Evolutionary conservation across 2,888 invertebrate genomes (phyloP).

Genomic region (Crossocerus cetratus): DNA sequence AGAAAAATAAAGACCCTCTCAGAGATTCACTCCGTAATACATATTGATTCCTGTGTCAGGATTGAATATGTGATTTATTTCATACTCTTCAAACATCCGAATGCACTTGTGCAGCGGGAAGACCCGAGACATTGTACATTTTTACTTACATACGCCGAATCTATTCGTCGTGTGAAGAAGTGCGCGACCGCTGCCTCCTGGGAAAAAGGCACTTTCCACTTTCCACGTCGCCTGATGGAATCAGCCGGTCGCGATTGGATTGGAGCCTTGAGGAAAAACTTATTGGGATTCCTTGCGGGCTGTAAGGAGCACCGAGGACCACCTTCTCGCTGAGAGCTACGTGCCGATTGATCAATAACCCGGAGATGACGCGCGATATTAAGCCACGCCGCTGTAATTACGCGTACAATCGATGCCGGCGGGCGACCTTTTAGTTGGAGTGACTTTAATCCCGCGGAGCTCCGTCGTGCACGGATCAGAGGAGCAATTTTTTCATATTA

Average conservation of each 20-base stretch:
- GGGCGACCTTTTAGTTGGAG: background rate
- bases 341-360: constrained; percentile 47
- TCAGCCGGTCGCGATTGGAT: constrained; percentile 58
- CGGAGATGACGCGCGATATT: constrained; percentile 26
- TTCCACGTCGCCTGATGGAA: constrained; percentile 46
- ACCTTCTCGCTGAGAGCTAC: constrained; percentile 29
- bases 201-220: constrained; percentile 58
- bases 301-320: constrained; percentile 43
- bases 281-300: constrained; percentile 59
- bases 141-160: background rate
- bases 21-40: too few species aligned
- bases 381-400: constrained; percentile 31
- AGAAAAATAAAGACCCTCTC: too few species aligned
- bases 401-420: constrained; percentile 22
- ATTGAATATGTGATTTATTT: too few species aligned
- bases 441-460: background rate
- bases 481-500: background rate
- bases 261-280: constrained; percentile 57
- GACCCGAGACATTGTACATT: too few species aligned
- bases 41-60: too few species aligned
- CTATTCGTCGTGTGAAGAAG: constrained; percentile 35
- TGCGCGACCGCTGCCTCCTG: constrained; percentile 43
- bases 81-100: too few species aligned
- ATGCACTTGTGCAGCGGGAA: constrained; percentile 56
- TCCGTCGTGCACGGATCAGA: background rate